A percentile compares a stretch with the other conserved stretches of the same genome.
phyloP scores from a whole-genome alignment of 2,888 invertebrate genomes.

The Allolobophora icterica region DNA sequence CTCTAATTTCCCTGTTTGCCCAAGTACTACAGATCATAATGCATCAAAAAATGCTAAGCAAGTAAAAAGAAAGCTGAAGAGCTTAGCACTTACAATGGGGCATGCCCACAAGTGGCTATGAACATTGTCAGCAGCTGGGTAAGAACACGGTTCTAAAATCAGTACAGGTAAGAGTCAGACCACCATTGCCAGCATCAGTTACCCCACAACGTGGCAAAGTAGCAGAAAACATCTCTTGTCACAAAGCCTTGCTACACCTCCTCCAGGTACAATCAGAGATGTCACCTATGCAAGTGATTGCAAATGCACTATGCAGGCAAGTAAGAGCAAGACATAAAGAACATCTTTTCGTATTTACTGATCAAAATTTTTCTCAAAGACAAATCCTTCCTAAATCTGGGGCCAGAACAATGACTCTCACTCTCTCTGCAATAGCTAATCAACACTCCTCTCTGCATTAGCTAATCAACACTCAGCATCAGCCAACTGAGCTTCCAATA shows the following conservation, averaged over 20 bases:
- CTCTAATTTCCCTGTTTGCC: too few species aligned
- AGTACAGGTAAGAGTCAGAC: background rate
- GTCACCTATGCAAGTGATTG: background rate
- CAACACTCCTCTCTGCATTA: too few species aligned
- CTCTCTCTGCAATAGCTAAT: background rate
- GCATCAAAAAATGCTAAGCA: too few species aligned
- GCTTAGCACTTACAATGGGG: background rate
- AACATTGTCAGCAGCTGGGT: background rate
- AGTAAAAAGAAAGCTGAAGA: background rate
- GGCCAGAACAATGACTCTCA: background rate
- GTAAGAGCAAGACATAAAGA: background rate
- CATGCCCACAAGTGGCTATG: too few species aligned
- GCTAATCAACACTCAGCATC: background rate
- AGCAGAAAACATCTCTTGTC: background rate
- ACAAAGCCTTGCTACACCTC: background rate
- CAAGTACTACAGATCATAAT: too few species aligned
- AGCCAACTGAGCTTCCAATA: conserved; percentile 14
- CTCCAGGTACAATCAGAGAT: background rate
- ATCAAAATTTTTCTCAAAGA: background rate
- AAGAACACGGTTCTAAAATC: conserved; percentile 10
- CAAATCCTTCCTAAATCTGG: background rate
- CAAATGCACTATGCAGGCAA: background rate
- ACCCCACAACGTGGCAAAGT: background rate
- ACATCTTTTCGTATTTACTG: background rate
- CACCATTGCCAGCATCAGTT: background rate